A percentile compares a stretch with the other conserved stretches of the same genome.
These are phyloP conservation scores for Dysmachus trigonus DNA, from an alignment of 2,888 invertebrate species.

Conservation along the genomic window DNA sequence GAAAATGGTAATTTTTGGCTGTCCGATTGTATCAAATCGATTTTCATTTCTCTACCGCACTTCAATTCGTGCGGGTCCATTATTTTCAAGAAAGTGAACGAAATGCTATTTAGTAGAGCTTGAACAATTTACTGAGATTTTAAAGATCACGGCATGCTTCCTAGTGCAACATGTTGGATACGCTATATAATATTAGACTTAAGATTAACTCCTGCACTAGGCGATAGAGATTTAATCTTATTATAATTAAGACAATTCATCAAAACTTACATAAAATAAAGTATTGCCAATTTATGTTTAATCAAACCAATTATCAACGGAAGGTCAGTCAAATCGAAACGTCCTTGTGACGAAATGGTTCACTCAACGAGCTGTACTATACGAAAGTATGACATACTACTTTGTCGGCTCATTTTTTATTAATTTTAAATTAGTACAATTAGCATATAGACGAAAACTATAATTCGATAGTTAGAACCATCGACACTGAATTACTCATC, in stretches of 20 bases:
- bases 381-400: neutral
- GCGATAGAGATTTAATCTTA: neutral
- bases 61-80: neutral
- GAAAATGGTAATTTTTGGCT: neutral
- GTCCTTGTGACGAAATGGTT: neutral
- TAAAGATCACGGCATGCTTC: neutral
- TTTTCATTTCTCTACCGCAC: neutral
- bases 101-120: neutral
- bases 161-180: neutral
- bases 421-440: neutral
- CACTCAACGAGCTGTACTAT: neutral
- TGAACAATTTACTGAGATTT: neutral
- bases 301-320: neutral
- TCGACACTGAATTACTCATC: neutral
- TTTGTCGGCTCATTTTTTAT: neutral
- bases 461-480: neutral
- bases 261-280: neutral
- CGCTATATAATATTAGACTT: neutral
- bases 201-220: neutral
- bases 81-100: neutral
- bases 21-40: neutral
- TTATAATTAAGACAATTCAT: neutral
- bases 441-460: neutral
- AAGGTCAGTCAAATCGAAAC: neutral
- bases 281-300: neutral